A percentile compares a stretch with the other conserved stretches of the same genome.
Evolutionary conservation across 2,888 invertebrate species (phyloP).

Genomic region (Meandrusa payeni): DNA sequence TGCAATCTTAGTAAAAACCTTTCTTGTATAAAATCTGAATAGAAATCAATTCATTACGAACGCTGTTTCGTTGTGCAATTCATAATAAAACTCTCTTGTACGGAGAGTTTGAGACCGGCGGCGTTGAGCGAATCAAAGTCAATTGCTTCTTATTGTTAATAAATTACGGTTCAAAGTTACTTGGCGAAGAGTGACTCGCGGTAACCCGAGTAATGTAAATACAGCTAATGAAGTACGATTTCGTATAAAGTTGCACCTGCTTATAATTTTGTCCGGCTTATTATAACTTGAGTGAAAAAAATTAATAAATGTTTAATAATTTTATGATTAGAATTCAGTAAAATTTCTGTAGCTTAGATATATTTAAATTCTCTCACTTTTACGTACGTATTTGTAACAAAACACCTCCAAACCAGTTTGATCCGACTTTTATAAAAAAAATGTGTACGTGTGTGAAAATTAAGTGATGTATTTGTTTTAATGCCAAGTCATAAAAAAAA

Average conservation of each 20-base stretch:
- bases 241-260: conserved; percentile 25
- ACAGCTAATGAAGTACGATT: conserved; percentile 30
- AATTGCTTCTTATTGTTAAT: conserved; percentile 25
- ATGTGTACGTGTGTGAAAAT: no score
- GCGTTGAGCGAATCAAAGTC: conserved; percentile 18
- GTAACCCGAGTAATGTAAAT: conserved; percentile 30
- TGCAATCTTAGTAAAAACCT: conserved; percentile 8
- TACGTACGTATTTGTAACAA: no score
- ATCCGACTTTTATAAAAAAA: no score
- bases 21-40: conserved; percentile 15
- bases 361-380: no score
- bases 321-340: no score
- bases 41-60: conserved; percentile 27
- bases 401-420: no score
- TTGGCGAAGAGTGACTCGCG: conserved; percentile 18
- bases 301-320: no score
- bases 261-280: conserved; percentile 15
- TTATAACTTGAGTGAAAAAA: no score
- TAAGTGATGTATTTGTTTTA: no score
- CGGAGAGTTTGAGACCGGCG: conserved; percentile 23
- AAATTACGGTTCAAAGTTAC: conserved; percentile 25
- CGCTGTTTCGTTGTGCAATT: conserved; percentile 27
- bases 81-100: conserved; percentile 29
- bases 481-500: no score
- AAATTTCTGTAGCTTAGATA: no score